Evolutionary conservation across 2,797 vertebrate species (phyloP).

Genomic region (Pipistrellus pygmaeus): DNA sequence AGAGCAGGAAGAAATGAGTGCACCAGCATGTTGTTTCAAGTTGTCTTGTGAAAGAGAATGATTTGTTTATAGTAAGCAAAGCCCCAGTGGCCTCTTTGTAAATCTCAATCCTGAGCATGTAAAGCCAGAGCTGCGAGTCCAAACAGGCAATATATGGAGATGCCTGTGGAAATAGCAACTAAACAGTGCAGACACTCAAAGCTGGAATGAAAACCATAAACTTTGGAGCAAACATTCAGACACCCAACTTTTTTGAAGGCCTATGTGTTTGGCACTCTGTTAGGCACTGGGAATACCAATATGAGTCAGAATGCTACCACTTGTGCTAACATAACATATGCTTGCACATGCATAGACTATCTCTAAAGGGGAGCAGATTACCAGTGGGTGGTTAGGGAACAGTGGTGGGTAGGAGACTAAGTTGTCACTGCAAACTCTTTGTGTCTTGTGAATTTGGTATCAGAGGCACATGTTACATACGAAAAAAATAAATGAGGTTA

Average conservation of each 20-base stretch:
- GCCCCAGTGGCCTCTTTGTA: background rate
- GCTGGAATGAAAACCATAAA: background rate
- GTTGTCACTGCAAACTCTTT: background rate
- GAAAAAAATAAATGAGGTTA: background rate
- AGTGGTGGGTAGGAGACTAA: background rate
- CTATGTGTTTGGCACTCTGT: background rate
- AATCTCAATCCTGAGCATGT: conserved; percentile 45
- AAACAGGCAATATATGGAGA: background rate
- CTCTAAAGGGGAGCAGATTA: background rate
- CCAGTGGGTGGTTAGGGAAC: background rate
- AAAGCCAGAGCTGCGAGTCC: background rate
- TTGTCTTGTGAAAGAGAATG: background rate
- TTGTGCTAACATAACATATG: background rate
- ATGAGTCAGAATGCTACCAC: background rate
- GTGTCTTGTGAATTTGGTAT: background rate
- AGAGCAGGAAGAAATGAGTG: background rate
- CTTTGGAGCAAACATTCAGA: background rate
- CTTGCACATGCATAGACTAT: background rate
- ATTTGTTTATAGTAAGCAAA: conserved; percentile 42
- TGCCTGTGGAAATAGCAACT: background rate
- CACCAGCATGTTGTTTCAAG: background rate
- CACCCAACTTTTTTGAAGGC: background rate
- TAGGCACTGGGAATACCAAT: background rate
- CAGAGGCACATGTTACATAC: background rate
- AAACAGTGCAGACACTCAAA: background rate